These are phyloP conservation scores for Pandemis corylana DNA, from an alignment of 2,888 invertebrate species.

Conservation along the genomic window DNA sequence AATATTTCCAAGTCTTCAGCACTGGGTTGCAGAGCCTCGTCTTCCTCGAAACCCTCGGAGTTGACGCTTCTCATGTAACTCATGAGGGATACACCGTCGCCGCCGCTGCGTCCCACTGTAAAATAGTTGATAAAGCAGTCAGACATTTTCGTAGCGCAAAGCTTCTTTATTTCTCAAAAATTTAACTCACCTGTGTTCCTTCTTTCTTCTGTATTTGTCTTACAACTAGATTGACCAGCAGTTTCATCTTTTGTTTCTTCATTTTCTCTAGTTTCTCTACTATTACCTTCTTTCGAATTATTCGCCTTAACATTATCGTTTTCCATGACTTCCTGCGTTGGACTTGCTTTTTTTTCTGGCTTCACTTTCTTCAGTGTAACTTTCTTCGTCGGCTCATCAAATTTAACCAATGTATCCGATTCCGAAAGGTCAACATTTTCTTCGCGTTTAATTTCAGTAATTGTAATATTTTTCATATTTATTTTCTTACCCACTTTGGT, in stretches of 20 bases:
- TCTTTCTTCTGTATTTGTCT: slow-evolving; percentile 42
- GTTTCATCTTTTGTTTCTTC: not conserved
- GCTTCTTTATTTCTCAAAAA: not conserved
- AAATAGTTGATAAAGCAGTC: too few relatives aligned
- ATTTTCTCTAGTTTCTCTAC: slow-evolving; percentile 35
- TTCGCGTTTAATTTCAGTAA: slow-evolving; percentile 23
- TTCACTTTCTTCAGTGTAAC: slow-evolving; percentile 46
- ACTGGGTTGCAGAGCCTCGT: slow-evolving; percentile 67
- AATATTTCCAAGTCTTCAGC: slow-evolving; percentile 77
- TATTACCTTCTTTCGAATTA: slow-evolving; percentile 41
- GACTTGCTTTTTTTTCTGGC: slow-evolving; percentile 19
- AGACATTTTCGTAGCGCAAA: too few relatives aligned
- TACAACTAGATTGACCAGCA: slow-evolving; percentile 44
- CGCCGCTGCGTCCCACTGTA: slow-evolving; percentile 50
- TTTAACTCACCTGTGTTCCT: slow-evolving; percentile 48
- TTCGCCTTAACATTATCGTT: slow-evolving; percentile 41
- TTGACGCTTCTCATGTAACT: slow-evolving; percentile 64
- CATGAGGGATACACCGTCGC: slow-evolving; percentile 65
- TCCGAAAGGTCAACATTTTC: not conserved
- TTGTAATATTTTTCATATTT: slow-evolving; percentile 11
- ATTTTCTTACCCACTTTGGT: not conserved
- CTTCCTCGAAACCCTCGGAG: slow-evolving; percentile 50
- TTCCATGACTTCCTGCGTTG: slow-evolving; percentile 42
- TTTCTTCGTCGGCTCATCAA: slow-evolving; percentile 51
- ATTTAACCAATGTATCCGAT: not conserved